These are phyloP conservation scores for Corythornis cristatus DNA, from an alignment of 2,113 vertebrate species.

Conservation along the genomic window DNA sequence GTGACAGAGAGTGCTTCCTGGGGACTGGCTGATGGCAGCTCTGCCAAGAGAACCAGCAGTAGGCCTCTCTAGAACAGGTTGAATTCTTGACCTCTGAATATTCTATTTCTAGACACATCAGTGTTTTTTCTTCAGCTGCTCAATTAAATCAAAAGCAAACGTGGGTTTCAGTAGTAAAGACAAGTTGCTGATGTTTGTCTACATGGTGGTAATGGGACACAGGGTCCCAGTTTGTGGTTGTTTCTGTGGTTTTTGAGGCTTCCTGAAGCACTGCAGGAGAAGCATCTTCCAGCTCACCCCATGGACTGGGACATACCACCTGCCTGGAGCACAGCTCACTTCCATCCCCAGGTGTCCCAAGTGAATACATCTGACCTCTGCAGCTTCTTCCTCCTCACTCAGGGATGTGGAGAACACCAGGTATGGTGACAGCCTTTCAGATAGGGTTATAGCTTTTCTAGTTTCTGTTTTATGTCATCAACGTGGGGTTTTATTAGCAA, in stretches of 20 bases:
- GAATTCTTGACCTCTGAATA: conserved; percentile 62
- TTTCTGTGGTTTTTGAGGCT: neutral
- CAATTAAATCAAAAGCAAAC: conserved; percentile 22
- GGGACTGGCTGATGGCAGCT: conserved; percentile 50
- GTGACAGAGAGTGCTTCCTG: neutral
- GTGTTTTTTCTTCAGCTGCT: conserved; percentile 27
- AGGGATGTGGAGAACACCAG: neutral
- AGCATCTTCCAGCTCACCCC: neutral
- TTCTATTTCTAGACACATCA: neutral
- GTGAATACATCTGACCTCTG: neutral
- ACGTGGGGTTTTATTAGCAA: neutral
- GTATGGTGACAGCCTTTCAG: neutral
- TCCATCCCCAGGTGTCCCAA: neutral
- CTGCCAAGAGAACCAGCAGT: conserved; percentile 54
- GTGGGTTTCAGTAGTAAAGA: neutral
- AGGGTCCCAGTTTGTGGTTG: neutral
- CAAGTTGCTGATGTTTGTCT: neutral
- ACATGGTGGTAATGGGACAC: neutral
- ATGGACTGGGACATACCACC: neutral
- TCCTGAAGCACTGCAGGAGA: neutral
- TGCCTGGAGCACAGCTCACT: neutral
- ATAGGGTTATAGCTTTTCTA: neutral
- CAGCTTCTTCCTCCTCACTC: neutral
- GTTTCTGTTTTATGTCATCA: neutral
- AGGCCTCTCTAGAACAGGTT: conserved; percentile 58